Evolutionary conservation across 2,888 invertebrate genomes (phyloP).

Genomic region (Zaprionus lineosus): DNA sequence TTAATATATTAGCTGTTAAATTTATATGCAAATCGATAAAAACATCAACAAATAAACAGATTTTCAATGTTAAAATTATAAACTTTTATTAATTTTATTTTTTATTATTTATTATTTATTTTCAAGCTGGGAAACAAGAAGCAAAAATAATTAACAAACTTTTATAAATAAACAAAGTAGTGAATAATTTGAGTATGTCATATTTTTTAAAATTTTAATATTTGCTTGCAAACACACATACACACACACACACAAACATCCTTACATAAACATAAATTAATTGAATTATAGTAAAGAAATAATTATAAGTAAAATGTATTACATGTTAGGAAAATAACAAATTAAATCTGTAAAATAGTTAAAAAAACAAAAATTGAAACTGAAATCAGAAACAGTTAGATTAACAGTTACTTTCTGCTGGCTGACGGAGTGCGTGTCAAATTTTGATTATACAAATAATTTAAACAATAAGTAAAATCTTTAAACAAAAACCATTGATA

Average conservation of each 20-base stretch:
- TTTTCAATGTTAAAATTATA: slow-evolving; percentile 75
- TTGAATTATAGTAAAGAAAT: slow-evolving; percentile 17
- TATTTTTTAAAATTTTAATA: slow-evolving; percentile 29
- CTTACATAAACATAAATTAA: slow-evolving; percentile 11
- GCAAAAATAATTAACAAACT: slow-evolving; percentile 43
- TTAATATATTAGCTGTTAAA: slow-evolving; percentile 76
- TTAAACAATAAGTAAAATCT: slow-evolving; percentile 42
- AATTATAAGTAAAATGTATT: slow-evolving; percentile 27
- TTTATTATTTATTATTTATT: slow-evolving; percentile 30
- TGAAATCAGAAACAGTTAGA: not conserved
- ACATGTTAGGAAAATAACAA: slow-evolving; percentile 37
- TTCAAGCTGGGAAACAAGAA: slow-evolving; percentile 66
- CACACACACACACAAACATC: slow-evolving; percentile 14
- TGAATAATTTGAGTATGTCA: slow-evolving; percentile 43
- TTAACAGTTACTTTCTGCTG: no score
- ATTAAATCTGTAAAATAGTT: slow-evolving; percentile 33
- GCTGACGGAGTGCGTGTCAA: slow-evolving; percentile 58
- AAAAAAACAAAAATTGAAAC: slow-evolving; percentile 16
- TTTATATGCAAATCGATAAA: slow-evolving; percentile 69
- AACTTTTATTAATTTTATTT: slow-evolving; percentile 58
- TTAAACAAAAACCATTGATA: slow-evolving; percentile 52
- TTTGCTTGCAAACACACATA: slow-evolving; percentile 17
- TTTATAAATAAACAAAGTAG: slow-evolving; percentile 37
- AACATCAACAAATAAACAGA: slow-evolving; percentile 63
- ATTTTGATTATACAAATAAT: slow-evolving; percentile 66